Percentiles rank a stretch among this genome's conserved stretches.
Conservation (phyloP, 2,797 vertebrate genomes). For the Erethizon dorsatum region DNA sequence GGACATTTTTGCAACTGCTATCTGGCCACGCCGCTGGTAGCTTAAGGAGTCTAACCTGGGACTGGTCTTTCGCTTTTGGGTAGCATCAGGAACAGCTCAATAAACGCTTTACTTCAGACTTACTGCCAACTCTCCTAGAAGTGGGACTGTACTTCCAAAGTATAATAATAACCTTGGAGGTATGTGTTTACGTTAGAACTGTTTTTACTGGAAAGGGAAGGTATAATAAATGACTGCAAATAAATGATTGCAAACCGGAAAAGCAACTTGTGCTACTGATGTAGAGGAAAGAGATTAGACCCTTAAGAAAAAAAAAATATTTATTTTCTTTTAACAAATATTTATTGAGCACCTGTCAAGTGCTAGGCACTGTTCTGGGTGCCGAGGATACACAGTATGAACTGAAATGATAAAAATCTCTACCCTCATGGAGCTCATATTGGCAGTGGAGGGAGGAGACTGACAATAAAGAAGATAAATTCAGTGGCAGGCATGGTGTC, state of each 20-base stretch:
- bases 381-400: background rate
- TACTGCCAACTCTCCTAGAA: background rate
- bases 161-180: conserved; percentile 3
- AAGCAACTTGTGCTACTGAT: background rate
- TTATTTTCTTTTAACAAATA: conserved; percentile 3
- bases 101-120: background rate
- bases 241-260: background rate
- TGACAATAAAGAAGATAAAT: background rate
- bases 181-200: background rate
- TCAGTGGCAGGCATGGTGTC: background rate
- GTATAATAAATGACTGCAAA: background rate
- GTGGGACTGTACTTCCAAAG: background rate
- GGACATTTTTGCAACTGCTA: background rate
- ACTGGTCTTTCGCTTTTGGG: background rate
- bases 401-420: background rate
- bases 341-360: background rate
- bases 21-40: background rate
- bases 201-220: background rate
- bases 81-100: background rate
- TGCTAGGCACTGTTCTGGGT: background rate
- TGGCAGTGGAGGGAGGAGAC: background rate
- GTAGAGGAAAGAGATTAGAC: background rate
- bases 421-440: background rate
- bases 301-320: background rate
- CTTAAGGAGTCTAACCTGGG: too few relatives aligned